Percentiles rank a stretch among this genome's conserved stretches.
phyloP scores from a whole-genome alignment of 2,113 vertebrate species.

The Sander vitreus region DNA sequence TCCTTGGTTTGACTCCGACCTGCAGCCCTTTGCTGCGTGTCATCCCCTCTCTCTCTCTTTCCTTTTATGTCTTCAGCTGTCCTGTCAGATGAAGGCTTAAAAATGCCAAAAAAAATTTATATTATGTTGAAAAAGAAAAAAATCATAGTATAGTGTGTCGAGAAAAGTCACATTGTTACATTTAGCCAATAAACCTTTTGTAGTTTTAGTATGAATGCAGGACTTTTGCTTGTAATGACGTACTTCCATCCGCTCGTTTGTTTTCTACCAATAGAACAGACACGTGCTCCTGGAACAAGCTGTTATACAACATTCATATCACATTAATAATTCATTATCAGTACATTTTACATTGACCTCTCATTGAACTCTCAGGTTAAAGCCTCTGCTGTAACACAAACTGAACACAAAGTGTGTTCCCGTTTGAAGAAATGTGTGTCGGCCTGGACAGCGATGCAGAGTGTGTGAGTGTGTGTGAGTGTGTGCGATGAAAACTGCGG shows the following conservation, averaged over 20 bases:
- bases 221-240: too few relatives aligned
- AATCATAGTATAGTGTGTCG: too few relatives aligned
- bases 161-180: too few relatives aligned
- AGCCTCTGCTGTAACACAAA: not conserved
- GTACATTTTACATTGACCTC: not conserved
- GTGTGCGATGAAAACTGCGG: not conserved
- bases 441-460: not conserved
- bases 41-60: too few relatives aligned
- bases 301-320: conserved; percentile 11
- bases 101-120: too few relatives aligned
- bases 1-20: too few relatives aligned
- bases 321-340: conserved; percentile 22
- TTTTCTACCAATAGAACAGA: not conserved
- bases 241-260: not conserved
- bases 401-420: not conserved
- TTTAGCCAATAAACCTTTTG: too few relatives aligned
- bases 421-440: not conserved
- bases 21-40: too few relatives aligned
- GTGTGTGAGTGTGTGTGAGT: not conserved
- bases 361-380: not conserved
- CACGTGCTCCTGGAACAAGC: not conserved
- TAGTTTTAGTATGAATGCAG: too few relatives aligned
- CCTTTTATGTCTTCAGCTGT: too few relatives aligned
- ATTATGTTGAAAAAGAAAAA: too few relatives aligned
- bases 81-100: too few relatives aligned